Conservation (phyloP, 2,888 invertebrate species). For the Orthosia cruda region DNA sequence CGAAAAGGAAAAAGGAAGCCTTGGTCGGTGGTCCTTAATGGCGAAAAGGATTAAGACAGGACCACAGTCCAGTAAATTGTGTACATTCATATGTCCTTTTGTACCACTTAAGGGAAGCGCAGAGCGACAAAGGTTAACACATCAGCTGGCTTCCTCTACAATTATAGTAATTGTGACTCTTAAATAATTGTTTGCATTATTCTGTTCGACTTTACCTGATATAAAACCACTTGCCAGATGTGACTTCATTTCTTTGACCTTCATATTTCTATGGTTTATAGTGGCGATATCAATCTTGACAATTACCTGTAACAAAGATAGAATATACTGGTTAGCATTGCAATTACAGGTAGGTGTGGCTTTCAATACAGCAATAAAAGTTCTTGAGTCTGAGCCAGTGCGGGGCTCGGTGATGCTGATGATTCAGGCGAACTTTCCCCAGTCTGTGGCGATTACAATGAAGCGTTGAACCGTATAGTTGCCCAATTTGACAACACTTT, state of each 20-base stretch:
- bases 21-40: not conserved
- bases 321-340: constrained; percentile 50
- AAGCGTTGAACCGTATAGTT: constrained; percentile 78
- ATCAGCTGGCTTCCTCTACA: constrained; percentile 49
- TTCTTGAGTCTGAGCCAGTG: constrained; percentile 32
- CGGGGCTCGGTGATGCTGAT: constrained; percentile 45
- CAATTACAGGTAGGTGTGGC: constrained; percentile 40
- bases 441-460: constrained; percentile 70
- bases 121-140: constrained; percentile 49
- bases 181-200: constrained; percentile 8
- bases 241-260: constrained; percentile 32
- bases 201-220: constrained; percentile 33
- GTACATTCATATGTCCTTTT: constrained; percentile 41
- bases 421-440: constrained; percentile 79
- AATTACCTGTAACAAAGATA: constrained; percentile 75
- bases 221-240: constrained; percentile 25
- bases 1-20: not conserved
- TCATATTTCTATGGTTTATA: constrained; percentile 18
- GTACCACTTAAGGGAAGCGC: constrained; percentile 33
- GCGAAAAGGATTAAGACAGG: constrained; percentile 1
- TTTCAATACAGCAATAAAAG: constrained; percentile 50
- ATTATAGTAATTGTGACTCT: constrained; percentile 33
- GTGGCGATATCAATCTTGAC: constrained; percentile 26
- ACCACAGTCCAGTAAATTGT: constrained; percentile 28
- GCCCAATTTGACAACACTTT: constrained; percentile 80